Evolutionary conservation across 1,140 invertebrate species (phyloP), one percentile per base, ranked within the genome.

Genomic region (Magallana gigas): DNA sequence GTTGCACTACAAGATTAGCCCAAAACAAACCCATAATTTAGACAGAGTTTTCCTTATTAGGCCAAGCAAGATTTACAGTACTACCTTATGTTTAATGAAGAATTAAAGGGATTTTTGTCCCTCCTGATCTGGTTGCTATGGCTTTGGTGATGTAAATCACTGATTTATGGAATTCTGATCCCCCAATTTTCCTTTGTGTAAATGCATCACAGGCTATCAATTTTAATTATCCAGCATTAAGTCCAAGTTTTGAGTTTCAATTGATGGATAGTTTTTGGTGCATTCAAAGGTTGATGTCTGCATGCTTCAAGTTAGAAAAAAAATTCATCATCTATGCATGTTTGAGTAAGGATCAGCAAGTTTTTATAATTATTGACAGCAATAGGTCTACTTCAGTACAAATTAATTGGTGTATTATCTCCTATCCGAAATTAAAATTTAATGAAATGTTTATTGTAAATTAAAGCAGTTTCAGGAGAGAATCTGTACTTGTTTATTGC

Each of bases 11-110:
- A 76, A 76, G 68, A 76, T 76, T 76, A 76, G 23, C 68, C 23
- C 68, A 76, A 76, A 76, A 76, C 68, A 76, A 76, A 76, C 68
- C 68, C 68, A 76, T 76, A 76, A 76, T 76, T 76, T 76, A 76
- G 68, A 29, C 36, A 48, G 68, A 18, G 48, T 29, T 29, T 76
- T 76, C 68, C 68, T 76, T 76, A 76, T 76, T 76, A 76, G 68
- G 68, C 68, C 23, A 29, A 23, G 23, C 23, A 76, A 76, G 68
- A 76, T 76, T 76, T 76, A 76, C 68, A 9, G 1, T 76, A 5
- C 68, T 76, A 76, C 18, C 68, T 76, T 29, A 36, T 29, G 9
- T 76, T 76, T 76, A 76, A 76, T 36, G 68, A 76, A 76, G 29
- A 76, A 76, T 76, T 76, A 29, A 76, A 76, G 29, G 68, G 29